Evolutionary conservation across 1,140 invertebrate species (phyloP).

Genomic region (Formica exsecta): DNA sequence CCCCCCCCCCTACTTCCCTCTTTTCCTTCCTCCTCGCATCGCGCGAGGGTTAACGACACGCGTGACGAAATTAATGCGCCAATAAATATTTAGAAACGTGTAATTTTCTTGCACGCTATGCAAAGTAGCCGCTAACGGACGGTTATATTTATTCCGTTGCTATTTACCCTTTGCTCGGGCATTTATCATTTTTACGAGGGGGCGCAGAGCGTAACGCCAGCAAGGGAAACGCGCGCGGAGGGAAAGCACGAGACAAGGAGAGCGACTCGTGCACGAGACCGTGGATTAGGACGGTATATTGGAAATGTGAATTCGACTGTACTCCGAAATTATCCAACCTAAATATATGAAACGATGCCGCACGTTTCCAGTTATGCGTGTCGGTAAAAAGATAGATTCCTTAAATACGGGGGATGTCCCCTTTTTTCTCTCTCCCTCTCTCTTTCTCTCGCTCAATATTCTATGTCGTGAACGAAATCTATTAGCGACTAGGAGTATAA

Average conservation of each 20-base stretch:
- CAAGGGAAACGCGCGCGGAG: background rate
- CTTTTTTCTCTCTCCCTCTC: background rate
- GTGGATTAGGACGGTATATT: slow-evolving; percentile 33
- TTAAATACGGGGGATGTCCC: background rate
- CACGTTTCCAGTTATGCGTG: background rate
- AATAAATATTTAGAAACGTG: slow-evolving; percentile 68
- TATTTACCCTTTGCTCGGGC: slow-evolving; percentile 70
- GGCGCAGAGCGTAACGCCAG: background rate
- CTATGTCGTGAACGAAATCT: slow-evolving; percentile 15
- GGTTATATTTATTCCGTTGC: slow-evolving; percentile 59
- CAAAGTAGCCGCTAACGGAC: slow-evolving; percentile 8
- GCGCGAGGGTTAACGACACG: slow-evolving; percentile 3
- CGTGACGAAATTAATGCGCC: slow-evolving; percentile 64
- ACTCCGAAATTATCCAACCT: slow-evolving; percentile 22
- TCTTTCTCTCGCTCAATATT: background rate
- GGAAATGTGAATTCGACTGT: slow-evolving; percentile 42
- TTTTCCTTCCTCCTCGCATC: background rate
- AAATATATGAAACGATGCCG: slow-evolving; percentile 9
- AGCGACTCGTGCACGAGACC: slow-evolving; percentile 2
- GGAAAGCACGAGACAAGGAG: background rate
- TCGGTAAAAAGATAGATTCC: background rate
- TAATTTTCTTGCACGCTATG: slow-evolving; percentile 68
- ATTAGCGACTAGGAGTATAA: background rate
- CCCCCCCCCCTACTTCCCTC: too few relatives aligned
- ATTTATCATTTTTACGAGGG: slow-evolving; percentile 73